A percentile compares a stretch with the other conserved stretches of the same genome.
These are phyloP conservation scores for Dicycla oo DNA, from an alignment of 2,888 invertebrate genomes.

Conservation along the genomic window DNA sequence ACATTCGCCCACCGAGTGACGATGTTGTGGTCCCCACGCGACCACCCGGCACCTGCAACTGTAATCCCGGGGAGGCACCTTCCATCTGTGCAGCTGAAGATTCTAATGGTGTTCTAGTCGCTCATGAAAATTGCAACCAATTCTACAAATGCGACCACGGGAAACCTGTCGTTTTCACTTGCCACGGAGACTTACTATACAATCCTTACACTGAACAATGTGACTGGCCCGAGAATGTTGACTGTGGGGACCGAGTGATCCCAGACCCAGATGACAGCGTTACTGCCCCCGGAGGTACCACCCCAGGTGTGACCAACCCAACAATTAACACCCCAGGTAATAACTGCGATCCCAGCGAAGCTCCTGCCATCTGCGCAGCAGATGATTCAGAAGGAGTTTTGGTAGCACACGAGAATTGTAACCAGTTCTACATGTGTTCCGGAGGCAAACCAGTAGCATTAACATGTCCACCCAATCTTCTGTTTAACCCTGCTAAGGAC, in stretches of 20 bases:
- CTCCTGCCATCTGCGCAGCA: too few species aligned
- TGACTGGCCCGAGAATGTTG: slow-evolving; percentile 73
- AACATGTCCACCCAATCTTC: too few species aligned
- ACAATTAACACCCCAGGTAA: too few species aligned
- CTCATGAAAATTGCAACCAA: slow-evolving; percentile 73
- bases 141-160: slow-evolving; percentile 72
- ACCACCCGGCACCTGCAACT: slow-evolving; percentile 11
- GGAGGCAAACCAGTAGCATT: too few species aligned
- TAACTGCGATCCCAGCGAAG: too few species aligned
- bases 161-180: slow-evolving; percentile 61
- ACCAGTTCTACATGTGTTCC: too few species aligned
- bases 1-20: neutral
- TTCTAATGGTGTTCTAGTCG: slow-evolving; percentile 67
- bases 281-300: neutral
- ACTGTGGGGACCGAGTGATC: slow-evolving; percentile 66
- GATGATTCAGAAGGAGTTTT: too few species aligned
- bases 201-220: slow-evolving; percentile 68
- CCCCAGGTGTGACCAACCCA: neutral
- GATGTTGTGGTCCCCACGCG: neutral
- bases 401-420: too few species aligned
- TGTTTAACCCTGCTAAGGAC: too few species aligned
- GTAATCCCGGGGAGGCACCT: slow-evolving; percentile 66
- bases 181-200: slow-evolving; percentile 63
- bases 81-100: slow-evolving; percentile 66
- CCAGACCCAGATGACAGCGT: slow-evolving; percentile 29